A percentile compares a stretch with the other conserved stretches of the same genome.
These are phyloP conservation scores for Ditylenchus weischeri DNA, from an alignment of 2,888 invertebrate species.

Conservation along the genomic window DNA sequence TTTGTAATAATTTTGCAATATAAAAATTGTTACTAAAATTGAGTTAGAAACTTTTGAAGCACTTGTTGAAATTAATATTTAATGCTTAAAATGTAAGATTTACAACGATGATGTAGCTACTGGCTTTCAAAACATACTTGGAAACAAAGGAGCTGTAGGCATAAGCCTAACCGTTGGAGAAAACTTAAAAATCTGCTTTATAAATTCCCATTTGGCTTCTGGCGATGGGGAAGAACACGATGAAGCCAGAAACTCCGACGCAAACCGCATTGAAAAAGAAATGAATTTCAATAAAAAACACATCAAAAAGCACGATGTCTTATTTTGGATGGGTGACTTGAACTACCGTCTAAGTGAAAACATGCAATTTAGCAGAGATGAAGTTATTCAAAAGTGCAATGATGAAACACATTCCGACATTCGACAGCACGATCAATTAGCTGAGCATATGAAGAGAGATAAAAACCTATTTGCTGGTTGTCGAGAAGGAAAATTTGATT, in stretches of 20 bases:
- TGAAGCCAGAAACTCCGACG: too few relatives aligned
- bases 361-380: constrained; percentile 28
- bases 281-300: too few relatives aligned
- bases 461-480: too few relatives aligned
- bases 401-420: too few relatives aligned
- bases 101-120: constrained; percentile 78
- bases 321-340: constrained; percentile 95
- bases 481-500: constrained; percentile 61
- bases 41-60: too few relatives aligned
- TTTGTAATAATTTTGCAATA: too few relatives aligned
- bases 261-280: too few relatives aligned
- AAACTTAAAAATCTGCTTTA: constrained; percentile 78
- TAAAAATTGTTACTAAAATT: too few relatives aligned
- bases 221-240: constrained; percentile 75
- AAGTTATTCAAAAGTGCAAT: constrained; percentile 23
- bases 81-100: too few relatives aligned
- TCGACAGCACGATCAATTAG: too few relatives aligned
- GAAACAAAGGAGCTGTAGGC: constrained; percentile 96
- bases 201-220: constrained; percentile 94
- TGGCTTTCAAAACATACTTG: constrained; percentile 69
- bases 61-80: too few relatives aligned
- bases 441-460: too few relatives aligned
- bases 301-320: constrained; percentile 64
- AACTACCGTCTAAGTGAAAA: constrained; percentile 73
- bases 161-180: constrained; percentile 85